Evolutionary conservation across 2,888 invertebrate species (phyloP), one percentile per base, ranked within the genome.

Genomic region (Pterobdella sp.): DNA sequence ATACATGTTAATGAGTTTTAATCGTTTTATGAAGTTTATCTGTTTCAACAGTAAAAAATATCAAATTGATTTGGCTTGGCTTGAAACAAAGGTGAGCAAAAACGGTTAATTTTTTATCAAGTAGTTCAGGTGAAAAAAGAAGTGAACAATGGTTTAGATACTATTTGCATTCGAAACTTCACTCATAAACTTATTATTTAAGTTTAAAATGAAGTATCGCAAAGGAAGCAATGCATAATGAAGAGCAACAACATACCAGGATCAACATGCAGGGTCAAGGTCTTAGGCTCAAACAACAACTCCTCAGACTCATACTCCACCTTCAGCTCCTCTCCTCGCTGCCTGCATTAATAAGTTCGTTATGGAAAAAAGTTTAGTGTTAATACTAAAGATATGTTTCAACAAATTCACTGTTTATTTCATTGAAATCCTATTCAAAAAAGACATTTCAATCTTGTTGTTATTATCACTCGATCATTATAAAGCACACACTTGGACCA

Each of bases 251-350:
- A 77, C 77, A 72, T 71, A 83, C 82, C 82, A 77, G 81, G 85
- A 22, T 75, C 74, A 0, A 90, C 89, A 1, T 87, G 86, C 52
- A 90, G 83, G 72, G 87, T 86, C 72, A 88, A 84, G 36, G 87
- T 85, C 1, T 86, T 84, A 0, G 90, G 89, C 74, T 86, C 86
- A 82, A 93, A 91, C 76, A 93, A 86, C 77, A 92, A 87, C 71
- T 88, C 84, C 72, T 88, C 87, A 0, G 92, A 92, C 73, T 87
- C 84, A 0, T 91, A 91, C 0, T 87, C 86, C 56, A 94, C 86
- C 10, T 85, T 85, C 0, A 87, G 84, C 66, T 84, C 85, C 78
- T 88, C 88, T 34, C 87, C 87, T 31, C 36, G 66, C 31, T 35
- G 36, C 29, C 32, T 66, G 68, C 14, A 37, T 10, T 10, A 42